phyloP scores from a whole-genome alignment of 2,113 vertebrate species.

The Hyaena hyaena region DNA sequence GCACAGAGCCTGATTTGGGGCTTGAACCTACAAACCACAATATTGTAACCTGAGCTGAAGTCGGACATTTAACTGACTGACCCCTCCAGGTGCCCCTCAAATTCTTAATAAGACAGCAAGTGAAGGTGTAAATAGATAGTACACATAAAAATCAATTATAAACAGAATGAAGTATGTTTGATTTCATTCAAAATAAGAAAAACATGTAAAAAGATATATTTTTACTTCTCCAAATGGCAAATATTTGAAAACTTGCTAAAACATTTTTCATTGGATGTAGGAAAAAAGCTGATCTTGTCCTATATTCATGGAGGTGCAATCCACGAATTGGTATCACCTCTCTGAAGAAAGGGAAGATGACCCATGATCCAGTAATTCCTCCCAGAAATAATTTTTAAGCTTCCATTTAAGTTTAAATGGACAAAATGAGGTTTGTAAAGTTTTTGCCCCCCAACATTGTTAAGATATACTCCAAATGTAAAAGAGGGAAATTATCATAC shows the following conservation, averaged over 20 bases:
- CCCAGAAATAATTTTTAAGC: neutral
- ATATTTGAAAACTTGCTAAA: neutral
- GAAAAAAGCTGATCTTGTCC: neutral
- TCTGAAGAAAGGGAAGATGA: neutral
- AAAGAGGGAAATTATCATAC: neutral
- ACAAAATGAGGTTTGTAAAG: neutral
- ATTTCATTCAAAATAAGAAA: neutral
- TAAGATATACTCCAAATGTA: neutral
- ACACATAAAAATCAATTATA: neutral
- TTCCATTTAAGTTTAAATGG: neutral
- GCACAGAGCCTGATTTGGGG: too few relatives aligned
- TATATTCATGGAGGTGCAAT: neutral
- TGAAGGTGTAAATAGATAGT: neutral
- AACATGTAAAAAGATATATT: neutral
- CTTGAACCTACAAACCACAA: too few relatives aligned
- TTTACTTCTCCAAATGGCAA: neutral
- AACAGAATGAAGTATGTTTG: neutral
- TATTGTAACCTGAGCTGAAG: too few relatives aligned
- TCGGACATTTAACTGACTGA: too few relatives aligned
- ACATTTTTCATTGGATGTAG: neutral
- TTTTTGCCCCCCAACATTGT: neutral
- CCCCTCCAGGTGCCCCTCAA: too few relatives aligned
- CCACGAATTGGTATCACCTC: neutral
- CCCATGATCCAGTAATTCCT: neutral
- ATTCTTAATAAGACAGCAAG: neutral